Conservation (phyloP, 1,140 invertebrate genomes). For the Chymomyza costata region DNA sequence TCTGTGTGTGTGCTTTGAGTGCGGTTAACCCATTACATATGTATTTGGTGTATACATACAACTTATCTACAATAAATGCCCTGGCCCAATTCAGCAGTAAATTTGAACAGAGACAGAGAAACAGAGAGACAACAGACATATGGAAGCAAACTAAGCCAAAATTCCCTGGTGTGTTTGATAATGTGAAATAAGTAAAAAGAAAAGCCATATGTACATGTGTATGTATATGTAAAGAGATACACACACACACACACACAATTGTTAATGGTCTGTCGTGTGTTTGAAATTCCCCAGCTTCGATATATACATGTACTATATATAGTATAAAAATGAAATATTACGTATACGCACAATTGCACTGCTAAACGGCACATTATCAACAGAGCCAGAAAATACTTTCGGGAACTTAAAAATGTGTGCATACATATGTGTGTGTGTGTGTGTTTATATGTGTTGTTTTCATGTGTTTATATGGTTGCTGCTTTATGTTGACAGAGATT, state of each 20-base stretch:
- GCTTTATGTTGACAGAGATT: slow-evolving; percentile 43
- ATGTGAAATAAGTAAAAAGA: slow-evolving; percentile 8
- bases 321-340: slow-evolving; percentile 21
- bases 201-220: slow-evolving; percentile 10
- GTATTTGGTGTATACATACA: no score
- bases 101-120: background rate
- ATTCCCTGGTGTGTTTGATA: background rate
- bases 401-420: no score
- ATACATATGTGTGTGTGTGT: no score
- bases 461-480: background rate
- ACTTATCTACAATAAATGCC: no score
- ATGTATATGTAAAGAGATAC: slow-evolving; percentile 12
- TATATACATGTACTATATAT: no score
- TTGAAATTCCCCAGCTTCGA: slow-evolving; percentile 6
- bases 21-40: no score
- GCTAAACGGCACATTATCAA: no score
- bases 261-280: no score
- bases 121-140: slow-evolving; percentile 6
- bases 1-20: background rate
- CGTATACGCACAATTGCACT: slow-evolving; percentile 29
- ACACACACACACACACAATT: background rate
- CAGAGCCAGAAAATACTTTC: no score
- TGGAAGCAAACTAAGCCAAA: slow-evolving; percentile 11
- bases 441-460: background rate
- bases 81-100: no score